These are phyloP conservation scores for Lagopus leucura DNA, from an alignment of 2,113 vertebrate species.

Conservation along the genomic window DNA sequence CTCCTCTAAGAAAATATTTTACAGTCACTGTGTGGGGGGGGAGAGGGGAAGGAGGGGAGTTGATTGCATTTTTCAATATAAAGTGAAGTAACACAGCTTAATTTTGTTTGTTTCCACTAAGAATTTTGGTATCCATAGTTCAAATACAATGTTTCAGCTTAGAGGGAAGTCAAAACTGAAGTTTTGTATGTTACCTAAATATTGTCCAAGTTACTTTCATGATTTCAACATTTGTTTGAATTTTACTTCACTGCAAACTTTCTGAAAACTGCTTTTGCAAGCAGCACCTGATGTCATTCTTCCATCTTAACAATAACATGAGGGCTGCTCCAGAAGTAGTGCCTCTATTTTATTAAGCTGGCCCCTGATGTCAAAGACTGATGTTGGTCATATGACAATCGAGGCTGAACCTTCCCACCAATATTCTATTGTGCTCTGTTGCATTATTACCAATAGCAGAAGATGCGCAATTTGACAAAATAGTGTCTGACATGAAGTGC, in stretches of 20 bases:
- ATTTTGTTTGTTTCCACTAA: not conserved
- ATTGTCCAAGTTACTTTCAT: not conserved
- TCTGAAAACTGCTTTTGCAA: not conserved
- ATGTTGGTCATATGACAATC: too few relatives aligned
- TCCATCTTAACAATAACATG: not conserved
- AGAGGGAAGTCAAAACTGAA: not conserved
- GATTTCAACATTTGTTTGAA: not conserved
- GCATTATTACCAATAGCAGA: too few relatives aligned
- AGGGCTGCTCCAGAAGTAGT: too few relatives aligned
- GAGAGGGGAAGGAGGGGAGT: not conserved
- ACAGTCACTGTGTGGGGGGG: not conserved
- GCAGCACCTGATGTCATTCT: not conserved
- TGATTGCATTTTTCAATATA: not conserved
- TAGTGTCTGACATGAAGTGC: too few relatives aligned
- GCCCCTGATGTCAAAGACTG: too few relatives aligned
- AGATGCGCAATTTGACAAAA: too few relatives aligned
- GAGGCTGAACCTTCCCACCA: too few relatives aligned
- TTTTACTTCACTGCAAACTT: not conserved
- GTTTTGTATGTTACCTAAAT: not conserved
- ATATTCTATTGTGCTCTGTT: too few relatives aligned
- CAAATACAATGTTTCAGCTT: not conserved
- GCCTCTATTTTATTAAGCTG: too few relatives aligned
- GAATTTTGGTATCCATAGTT: not conserved
- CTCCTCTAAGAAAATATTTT: not conserved
- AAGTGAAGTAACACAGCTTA: not conserved